Percentiles rank a stretch among this genome's conserved stretches.
phyloP scores from a whole-genome alignment of 1,140 invertebrate genomes.

The Andricus grossulariae region DNA sequence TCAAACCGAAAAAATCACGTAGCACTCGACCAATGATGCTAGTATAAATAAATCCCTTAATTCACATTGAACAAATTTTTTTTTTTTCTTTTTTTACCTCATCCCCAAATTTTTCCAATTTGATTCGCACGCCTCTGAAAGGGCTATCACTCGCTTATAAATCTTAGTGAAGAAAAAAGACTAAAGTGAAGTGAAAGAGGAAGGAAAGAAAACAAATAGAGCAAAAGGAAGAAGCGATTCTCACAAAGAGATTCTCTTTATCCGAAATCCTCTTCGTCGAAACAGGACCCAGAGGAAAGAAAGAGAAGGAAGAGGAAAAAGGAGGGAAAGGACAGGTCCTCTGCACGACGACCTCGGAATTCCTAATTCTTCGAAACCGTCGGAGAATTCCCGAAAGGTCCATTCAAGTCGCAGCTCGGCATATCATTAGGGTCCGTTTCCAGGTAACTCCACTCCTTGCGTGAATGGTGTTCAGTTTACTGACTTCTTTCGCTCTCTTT shows the following conservation, averaged over 20 bases:
- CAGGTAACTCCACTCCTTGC: slow-evolving; percentile 65
- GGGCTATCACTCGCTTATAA: slow-evolving; percentile 12
- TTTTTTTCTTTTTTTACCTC: neutral
- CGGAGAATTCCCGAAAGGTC: slow-evolving; percentile 75
- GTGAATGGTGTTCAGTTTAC: slow-evolving; percentile 66
- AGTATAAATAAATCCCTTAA: too few species aligned
- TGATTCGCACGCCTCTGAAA: neutral
- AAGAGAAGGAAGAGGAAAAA: slow-evolving; percentile 35
- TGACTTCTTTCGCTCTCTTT: slow-evolving; percentile 46
- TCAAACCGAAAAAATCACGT: too few species aligned
- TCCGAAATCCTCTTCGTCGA: slow-evolving; percentile 47
- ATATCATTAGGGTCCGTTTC: slow-evolving; percentile 75
- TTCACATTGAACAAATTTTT: too few species aligned
- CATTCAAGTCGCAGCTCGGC: slow-evolving; percentile 69
- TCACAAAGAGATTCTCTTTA: slow-evolving; percentile 55
- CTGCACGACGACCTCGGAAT: slow-evolving; percentile 68
- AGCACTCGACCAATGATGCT: too few species aligned
- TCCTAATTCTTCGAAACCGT: slow-evolving; percentile 76
- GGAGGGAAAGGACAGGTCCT: slow-evolving; percentile 43
- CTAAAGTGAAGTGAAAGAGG: slow-evolving; percentile 36
- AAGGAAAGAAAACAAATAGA: slow-evolving; percentile 36
- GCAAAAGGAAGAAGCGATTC: slow-evolving; percentile 44
- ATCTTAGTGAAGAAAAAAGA: slow-evolving; percentile 33
- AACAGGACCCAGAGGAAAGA: slow-evolving; percentile 45
- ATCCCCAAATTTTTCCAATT: neutral